Evolutionary conservation across 2,113 vertebrate genomes (phyloP), one percentile per base, ranked within the genome.

Genomic region (Parus major): DNA sequence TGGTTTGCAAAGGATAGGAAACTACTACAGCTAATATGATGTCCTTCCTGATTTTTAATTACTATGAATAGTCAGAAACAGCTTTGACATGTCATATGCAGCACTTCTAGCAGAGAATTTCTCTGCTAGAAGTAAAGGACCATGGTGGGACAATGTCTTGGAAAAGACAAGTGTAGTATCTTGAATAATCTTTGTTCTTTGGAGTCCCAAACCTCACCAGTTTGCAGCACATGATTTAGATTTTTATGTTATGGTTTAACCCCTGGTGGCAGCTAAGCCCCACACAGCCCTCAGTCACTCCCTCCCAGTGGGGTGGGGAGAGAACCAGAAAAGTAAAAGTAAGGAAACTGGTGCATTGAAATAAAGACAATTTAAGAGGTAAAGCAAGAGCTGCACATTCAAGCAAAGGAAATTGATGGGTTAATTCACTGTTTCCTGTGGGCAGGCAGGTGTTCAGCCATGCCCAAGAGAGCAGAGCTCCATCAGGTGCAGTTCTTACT

Each of bases 211-310:
- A 41, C 3, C 10, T 71, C 15, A 14, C 28, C 56, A 50, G 9
- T 44, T 9, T 44, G 56, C 15, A 82, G 12, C 18, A 69, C 17
- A 4, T 25, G n/a, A 35, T 57, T 86, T 46, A 22, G 20, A 33
- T 61, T 66, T 60, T 35, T 27, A 5, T 11, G 21, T 36, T 22
- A 10, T 17, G 18, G 9, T 36, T 86, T 66, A 80, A 73, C 22
- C 29, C n/a, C 53, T 21, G 31, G 15, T 21, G 28, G 5, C 14
- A 36, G 1, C 50, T 11, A 11, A 68, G 35, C 6, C 23, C 25
- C 31, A 35, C 0, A 0, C 33, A 72, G 15, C 1, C 16, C 17
- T 91, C 8, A 1, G 15, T 35, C 44, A 31, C 14, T 49, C 12
- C 12, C 18, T 23, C 6, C 12, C 18, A 17, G 7, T 23, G 39